Evolutionary conservation across 2,888 invertebrate genomes (phyloP), one percentile per base, ranked within the genome.

Genomic region (Amphimallon solstitiale): DNA sequence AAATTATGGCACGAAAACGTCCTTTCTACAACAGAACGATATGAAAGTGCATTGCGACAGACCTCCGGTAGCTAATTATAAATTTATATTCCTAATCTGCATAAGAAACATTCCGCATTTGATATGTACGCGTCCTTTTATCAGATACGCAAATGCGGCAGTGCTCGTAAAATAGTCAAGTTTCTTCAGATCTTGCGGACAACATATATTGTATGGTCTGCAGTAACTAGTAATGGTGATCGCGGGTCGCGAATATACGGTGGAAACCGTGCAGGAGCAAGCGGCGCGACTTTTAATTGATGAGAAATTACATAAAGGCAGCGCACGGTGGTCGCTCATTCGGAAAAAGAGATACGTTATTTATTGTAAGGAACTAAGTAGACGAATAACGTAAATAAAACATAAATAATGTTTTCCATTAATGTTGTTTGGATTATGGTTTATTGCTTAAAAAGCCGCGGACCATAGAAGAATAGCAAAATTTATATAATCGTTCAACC

Each of bases 11-110:
- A 29, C 29, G 29, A 29, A 29, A 29, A 29, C 29, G 29, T 29
- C 29, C 29, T 29, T 29, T 29, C 29, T 29, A 14, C 48, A 12
- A 5, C 48, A 21, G 37, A 54, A 19, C 19, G 21, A 54, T 54
- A 54, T 21, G 38, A 19, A 54, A 38, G 38, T 15, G n/a, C 34
- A 29, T 40, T n/a, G 40, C 56, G 14, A 34, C 9, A 14, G 38
- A 14, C 17, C 21, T 23, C 51, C 29, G 38, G 15, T 29, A 51
- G 29, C 34, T 45, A 63, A 52, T 48, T 59, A 43, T 43, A 59
- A 43, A 59, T 59, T 54, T 29, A 49, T 63, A 66, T 64, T 63
- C 64, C 61, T 68, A 63, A 68, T 66, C 66, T 66, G 68, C 64
- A 66, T 68, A 64, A 63, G 63, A 52, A 67, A 45, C 51, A 59